Percentiles rank a stretch among this genome's conserved stretches.
phyloP scores from a whole-genome alignment of 2,113 vertebrate genomes.

The Campylorhamphus procurvoides region DNA sequence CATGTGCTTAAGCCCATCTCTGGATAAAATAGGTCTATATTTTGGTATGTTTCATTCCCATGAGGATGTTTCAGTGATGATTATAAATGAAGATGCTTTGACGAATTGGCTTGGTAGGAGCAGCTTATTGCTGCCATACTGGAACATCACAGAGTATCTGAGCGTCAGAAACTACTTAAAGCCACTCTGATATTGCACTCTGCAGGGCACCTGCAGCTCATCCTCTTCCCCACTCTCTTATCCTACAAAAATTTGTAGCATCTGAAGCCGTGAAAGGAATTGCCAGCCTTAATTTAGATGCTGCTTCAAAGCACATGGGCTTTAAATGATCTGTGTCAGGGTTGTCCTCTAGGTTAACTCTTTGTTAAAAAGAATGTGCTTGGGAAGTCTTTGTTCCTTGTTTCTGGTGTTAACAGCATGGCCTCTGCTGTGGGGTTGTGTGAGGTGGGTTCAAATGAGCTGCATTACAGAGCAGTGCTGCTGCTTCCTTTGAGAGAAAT shows the following conservation, averaged over 20 bases:
- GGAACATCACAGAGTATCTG: neutral
- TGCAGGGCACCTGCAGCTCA: slow-evolving; percentile 18
- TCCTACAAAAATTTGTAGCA: slow-evolving; percentile 2
- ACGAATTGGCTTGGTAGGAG: neutral
- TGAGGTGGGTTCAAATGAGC: neutral
- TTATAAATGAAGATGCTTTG: neutral
- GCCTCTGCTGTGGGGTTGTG: neutral
- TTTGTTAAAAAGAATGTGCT: slow-evolving; percentile 4
- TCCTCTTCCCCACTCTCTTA: neutral
- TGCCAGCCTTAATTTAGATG: slow-evolving; percentile 41
- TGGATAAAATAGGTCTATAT: neutral
- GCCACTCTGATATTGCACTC: neutral
- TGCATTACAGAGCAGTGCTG: neutral
- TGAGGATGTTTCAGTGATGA: neutral
- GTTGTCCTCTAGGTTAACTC: slow-evolving; percentile 19
- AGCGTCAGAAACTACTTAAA: neutral
- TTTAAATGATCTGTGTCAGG: neutral
- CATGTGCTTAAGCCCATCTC: neutral
- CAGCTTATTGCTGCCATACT: neutral
- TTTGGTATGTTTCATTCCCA: neutral
- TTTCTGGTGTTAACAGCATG: neutral
- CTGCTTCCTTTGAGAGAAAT: neutral
- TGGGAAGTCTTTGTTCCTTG: neutral
- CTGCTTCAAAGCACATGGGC: slow-evolving; percentile 17
- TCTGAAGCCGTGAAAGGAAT: slow-evolving; percentile 31